phyloP scores from a whole-genome alignment of 92 coral and sea anemone species.

The Actinostola sp. region DNA sequence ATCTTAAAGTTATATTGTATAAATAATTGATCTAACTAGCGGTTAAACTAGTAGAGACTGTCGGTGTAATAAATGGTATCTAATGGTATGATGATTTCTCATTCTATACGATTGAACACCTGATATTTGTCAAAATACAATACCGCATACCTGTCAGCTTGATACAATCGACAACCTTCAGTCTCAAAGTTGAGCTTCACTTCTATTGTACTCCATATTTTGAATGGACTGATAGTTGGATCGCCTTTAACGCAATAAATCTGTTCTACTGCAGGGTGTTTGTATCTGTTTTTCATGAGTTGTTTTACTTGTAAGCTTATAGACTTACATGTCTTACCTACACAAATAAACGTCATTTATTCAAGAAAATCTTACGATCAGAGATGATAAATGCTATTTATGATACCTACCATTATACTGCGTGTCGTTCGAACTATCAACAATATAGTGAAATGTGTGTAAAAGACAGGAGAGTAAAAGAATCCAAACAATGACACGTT shows the following conservation, averaged over 20 bases:
- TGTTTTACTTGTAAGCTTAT: neutral
- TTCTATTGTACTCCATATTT: constrained; percentile 58
- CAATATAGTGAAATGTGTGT: neutral
- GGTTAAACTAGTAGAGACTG: too few relatives aligned
- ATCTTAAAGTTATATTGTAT: too few relatives aligned
- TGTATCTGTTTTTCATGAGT: neutral
- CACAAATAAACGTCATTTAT: too few relatives aligned
- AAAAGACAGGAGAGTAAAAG: neutral
- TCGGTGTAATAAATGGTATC: too few relatives aligned
- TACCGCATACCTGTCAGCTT: constrained; percentile 51
- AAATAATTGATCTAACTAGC: too few relatives aligned
- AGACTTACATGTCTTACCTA: too few relatives aligned
- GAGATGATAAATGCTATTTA: too few relatives aligned
- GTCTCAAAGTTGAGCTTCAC: constrained; percentile 26
- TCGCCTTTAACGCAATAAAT: constrained; percentile 42
- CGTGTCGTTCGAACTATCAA: too few relatives aligned
- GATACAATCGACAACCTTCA: constrained; percentile 23
- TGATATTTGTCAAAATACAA: neutral
- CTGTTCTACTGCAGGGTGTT: neutral
- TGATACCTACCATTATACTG: too few relatives aligned
- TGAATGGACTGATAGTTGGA: constrained; percentile 8
- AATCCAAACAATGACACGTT: neutral
- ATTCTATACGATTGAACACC: neutral
- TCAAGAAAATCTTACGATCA: too few relatives aligned
- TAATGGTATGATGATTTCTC: neutral